A percentile compares a stretch with the other conserved stretches of the same genome.
These are phyloP conservation scores for Ciconia boyciana DNA, from an alignment of 2,113 vertebrate species.

Conservation along the genomic window DNA sequence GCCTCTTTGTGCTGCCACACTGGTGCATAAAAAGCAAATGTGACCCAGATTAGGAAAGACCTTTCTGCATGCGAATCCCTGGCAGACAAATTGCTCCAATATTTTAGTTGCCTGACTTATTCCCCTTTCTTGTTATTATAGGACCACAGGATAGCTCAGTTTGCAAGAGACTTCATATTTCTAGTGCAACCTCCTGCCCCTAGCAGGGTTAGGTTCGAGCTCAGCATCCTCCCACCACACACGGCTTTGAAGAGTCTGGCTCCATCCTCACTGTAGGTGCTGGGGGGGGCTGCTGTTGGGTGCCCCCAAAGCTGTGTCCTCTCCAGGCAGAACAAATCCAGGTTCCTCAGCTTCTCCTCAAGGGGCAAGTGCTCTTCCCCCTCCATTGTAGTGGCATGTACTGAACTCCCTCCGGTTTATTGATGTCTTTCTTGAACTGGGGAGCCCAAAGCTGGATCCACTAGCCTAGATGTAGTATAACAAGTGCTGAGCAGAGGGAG, in stretches of 20 bases:
- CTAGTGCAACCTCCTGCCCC: not conserved
- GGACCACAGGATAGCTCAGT: not conserved
- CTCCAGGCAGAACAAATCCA: not conserved
- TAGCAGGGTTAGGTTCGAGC: not conserved
- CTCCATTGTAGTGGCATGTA: not conserved
- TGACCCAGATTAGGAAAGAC: not conserved
- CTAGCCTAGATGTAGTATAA: not conserved
- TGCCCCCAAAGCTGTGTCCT: not conserved
- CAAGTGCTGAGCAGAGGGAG: not conserved
- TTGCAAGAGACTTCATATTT: not conserved
- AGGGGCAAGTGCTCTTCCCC: not conserved
- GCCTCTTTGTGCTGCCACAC: not conserved
- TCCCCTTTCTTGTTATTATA: not conserved
- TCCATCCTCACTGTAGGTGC: not conserved
- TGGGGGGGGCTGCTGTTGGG: fast-evolving
- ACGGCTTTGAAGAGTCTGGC: not conserved
- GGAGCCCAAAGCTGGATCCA: not conserved
- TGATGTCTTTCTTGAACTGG: not conserved
- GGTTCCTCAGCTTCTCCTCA: not conserved
- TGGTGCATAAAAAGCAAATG: not conserved
- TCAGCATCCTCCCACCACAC: not conserved
- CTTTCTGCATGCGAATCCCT: not conserved
- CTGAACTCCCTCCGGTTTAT: not conserved
- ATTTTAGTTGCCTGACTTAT: not conserved
- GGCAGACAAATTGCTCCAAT: not conserved